Evolutionary conservation across 2,797 vertebrate species (phyloP).

Genomic region (Poecile montanus): DNA sequence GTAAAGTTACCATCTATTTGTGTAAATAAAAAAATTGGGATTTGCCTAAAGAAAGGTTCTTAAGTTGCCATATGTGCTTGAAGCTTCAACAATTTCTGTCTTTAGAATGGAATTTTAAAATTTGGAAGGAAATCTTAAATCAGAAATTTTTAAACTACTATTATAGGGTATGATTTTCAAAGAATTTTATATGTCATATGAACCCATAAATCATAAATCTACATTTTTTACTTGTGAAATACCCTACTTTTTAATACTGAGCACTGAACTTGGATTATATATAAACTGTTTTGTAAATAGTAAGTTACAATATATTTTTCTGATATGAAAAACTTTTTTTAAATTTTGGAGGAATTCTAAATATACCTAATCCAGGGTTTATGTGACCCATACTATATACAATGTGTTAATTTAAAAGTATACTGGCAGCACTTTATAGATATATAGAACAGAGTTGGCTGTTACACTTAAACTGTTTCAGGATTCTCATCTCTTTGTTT

Average conservation of each 20-base stretch:
- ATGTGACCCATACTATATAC: background rate
- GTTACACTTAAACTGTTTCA: background rate
- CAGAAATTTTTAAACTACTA: background rate
- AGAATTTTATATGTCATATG: background rate
- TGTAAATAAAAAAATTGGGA: background rate
- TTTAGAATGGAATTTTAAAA: background rate
- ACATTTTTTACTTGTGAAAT: background rate
- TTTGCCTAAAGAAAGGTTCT: background rate
- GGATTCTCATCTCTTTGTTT: slow-evolving; percentile 35
- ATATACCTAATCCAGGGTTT: background rate
- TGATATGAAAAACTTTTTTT: background rate
- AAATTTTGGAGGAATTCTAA: background rate
- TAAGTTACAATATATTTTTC: background rate
- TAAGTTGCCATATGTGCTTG: background rate
- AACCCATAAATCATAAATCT: background rate
- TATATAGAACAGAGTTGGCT: background rate
- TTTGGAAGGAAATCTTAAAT: background rate
- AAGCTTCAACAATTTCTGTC: background rate
- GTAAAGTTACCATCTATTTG: background rate
- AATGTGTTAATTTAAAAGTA: background rate
- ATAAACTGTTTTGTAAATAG: background rate
- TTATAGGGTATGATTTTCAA: background rate
- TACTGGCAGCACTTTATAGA: background rate
- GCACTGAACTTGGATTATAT: background rate
- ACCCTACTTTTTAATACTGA: background rate